Percentiles rank a stretch among this genome's conserved stretches.
phyloP scores from a whole-genome alignment of 2,113 vertebrate genomes.

The Lamprologus sp. region DNA sequence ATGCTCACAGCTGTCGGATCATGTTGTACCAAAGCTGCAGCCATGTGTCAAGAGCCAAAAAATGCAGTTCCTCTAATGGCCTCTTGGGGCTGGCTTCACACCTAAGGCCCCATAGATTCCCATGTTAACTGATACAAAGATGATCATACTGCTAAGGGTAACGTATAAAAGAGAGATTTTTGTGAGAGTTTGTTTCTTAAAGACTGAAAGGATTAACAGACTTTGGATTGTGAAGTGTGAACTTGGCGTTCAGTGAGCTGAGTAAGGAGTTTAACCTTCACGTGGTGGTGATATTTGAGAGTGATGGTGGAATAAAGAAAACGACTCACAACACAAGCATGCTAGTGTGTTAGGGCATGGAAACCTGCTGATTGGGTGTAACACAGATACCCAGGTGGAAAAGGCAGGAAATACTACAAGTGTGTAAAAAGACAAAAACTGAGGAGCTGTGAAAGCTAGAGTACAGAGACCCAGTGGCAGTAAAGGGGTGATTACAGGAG shows the following conservation, averaged over 20 bases:
- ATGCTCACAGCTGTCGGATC: accelerated
- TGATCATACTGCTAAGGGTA: neutral
- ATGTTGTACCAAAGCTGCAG: neutral
- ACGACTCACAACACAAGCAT: neutral
- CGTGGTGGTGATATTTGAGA: neutral
- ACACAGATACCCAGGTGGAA: neutral
- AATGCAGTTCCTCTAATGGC: neutral
- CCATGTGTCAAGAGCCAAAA: neutral
- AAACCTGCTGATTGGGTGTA: neutral
- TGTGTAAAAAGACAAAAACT: neutral
- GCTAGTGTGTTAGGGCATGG: neutral
- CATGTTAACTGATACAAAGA: neutral
- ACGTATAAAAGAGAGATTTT: neutral
- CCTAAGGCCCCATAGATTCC: neutral
- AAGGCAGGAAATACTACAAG: neutral
- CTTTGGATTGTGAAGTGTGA: neutral
- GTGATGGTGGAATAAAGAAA: neutral
- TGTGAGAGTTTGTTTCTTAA: neutral
- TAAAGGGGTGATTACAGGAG: neutral
- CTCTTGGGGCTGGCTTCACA: neutral
- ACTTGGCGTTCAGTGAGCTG: neutral
- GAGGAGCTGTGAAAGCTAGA: neutral
- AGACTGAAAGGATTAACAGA: neutral
- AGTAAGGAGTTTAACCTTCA: neutral
- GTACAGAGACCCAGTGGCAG: neutral